These are phyloP conservation scores for Pleuronectes platessa DNA, from an alignment of 2,113 vertebrate species.

Conservation along the genomic window DNA sequence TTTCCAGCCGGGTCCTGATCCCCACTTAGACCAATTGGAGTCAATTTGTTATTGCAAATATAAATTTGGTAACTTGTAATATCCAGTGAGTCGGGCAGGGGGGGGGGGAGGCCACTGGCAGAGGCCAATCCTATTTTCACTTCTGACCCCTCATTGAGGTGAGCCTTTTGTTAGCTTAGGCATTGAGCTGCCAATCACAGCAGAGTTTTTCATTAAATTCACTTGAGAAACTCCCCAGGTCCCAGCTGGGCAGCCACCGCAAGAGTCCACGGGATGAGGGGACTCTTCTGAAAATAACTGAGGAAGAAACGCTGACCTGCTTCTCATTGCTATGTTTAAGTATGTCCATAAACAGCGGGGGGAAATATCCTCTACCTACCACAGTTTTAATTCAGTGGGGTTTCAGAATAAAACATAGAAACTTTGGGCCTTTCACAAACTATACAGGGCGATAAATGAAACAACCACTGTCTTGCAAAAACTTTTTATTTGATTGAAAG, in stretches of 20 bases:
- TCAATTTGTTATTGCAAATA: constrained; percentile 89
- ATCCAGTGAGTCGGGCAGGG: constrained; percentile 80
- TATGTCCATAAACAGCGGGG: constrained; percentile 20
- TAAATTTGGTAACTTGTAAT: constrained; percentile 86
- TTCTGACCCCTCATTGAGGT: constrained; percentile 81
- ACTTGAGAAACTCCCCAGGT: constrained; percentile 76
- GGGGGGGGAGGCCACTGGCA: constrained; percentile 80
- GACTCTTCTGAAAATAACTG: constrained; percentile 59
- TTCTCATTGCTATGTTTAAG: constrained; percentile 52
- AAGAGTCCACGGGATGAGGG: constrained; percentile 64
- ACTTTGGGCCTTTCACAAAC: not conserved
- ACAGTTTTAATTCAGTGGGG: not conserved
- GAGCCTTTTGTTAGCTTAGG: constrained; percentile 82
- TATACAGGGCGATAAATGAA: not conserved
- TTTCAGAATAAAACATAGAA: not conserved
- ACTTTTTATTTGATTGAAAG: not conserved
- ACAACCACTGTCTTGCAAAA: not conserved
- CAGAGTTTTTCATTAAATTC: constrained; percentile 87
- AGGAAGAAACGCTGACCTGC: constrained; percentile 35
- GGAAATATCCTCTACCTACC: not conserved
- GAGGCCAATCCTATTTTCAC: constrained; percentile 84
- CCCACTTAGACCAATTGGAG: constrained; percentile 84
- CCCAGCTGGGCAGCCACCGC: constrained; percentile 68
- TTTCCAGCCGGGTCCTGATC: constrained; percentile 81
- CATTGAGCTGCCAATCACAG: constrained; percentile 90